phyloP scores from a whole-genome alignment of 1,140 invertebrate species.

The Dreissena rostriformis region DNA sequence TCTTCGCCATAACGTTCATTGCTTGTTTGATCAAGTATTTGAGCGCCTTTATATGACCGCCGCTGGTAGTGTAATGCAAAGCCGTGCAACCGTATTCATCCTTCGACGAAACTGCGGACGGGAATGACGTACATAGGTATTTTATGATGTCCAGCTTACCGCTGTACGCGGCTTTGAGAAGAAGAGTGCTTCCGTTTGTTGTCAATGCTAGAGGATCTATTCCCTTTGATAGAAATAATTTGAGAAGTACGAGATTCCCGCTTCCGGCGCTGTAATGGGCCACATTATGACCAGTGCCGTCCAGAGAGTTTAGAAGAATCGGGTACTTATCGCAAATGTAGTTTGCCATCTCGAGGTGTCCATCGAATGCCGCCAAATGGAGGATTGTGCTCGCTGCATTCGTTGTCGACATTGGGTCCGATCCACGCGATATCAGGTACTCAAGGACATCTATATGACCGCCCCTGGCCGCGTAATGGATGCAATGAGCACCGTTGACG shows the following conservation, averaged over 20 bases:
- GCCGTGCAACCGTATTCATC: constrained; percentile 44
- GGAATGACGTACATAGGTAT: constrained; percentile 7
- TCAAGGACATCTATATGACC: constrained; percentile 22
- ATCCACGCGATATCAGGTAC: constrained; percentile 16
- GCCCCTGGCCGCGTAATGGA: constrained; percentile 45
- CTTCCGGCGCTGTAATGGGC: constrained; percentile 45
- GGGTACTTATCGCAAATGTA: constrained; percentile 33
- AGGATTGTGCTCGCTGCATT: constrained; percentile 13
- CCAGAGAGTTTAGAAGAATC: constrained; percentile 1
- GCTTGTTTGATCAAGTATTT: constrained; percentile 13
- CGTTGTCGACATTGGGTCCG: constrained; percentile 8
- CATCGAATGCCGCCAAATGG: constrained; percentile 46
- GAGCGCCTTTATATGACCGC: constrained; percentile 31
- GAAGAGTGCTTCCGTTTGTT: constrained; percentile 38
- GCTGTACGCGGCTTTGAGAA: constrained; percentile 36
- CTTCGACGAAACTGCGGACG: neutral
- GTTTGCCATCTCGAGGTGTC: constrained; percentile 20
- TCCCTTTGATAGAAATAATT: constrained; percentile 24
- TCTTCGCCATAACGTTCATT: constrained; percentile 28
- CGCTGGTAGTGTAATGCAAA: constrained; percentile 37
- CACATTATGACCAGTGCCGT: constrained; percentile 27
- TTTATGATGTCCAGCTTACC: constrained; percentile 23
- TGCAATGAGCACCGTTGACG: constrained; percentile 2
- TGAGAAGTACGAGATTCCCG: constrained; percentile 28
- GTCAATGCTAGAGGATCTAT: constrained; percentile 21